Evolutionary conservation across 2,113 vertebrate genomes (phyloP).

Genomic region (Mastomys natalensis): DNA sequence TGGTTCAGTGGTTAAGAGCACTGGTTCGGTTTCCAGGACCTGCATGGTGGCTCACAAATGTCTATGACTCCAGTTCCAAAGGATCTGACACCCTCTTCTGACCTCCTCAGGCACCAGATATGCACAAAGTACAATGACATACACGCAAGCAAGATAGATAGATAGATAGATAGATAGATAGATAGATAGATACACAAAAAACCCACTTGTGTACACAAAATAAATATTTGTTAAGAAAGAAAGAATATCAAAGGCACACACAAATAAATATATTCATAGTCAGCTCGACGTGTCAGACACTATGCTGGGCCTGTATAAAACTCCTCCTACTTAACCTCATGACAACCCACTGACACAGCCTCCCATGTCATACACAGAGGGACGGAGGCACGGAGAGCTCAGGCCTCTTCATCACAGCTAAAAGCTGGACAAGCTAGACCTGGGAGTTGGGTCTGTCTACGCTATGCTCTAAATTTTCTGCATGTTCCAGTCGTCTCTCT

Average conservation of each 20-base stretch:
- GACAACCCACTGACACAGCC: background rate
- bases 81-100: background rate
- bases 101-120: background rate
- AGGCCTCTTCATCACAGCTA: too few species aligned
- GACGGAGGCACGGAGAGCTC: background rate
- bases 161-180: background rate
- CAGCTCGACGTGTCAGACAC: background rate
- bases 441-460: background rate
- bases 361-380: background rate
- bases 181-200: background rate
- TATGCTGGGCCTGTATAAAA: background rate
- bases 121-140: background rate
- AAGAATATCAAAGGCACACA: background rate
- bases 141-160: too few species aligned
- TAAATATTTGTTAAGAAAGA: background rate
- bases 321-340: background rate
- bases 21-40: background rate
- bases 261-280: too few species aligned
- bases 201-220: background rate
- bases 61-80: background rate
- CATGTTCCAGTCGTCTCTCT: background rate
- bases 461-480: background rate
- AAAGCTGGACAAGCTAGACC: background rate
- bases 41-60: background rate
- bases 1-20: background rate